phyloP scores from a whole-genome alignment of 2,797 vertebrate species.

The Lindbergichthys nudifrons region DNA sequence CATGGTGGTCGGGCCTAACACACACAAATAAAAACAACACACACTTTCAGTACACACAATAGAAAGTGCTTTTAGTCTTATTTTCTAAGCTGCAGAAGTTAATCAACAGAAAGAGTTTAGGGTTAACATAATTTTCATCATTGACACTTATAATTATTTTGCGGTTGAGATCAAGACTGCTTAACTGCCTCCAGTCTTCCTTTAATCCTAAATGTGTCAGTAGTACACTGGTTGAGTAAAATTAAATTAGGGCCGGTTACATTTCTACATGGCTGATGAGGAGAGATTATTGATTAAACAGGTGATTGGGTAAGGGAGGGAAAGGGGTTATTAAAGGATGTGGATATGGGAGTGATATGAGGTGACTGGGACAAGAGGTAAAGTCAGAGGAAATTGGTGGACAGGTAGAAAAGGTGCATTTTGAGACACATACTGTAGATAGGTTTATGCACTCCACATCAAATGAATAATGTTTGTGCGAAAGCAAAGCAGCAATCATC shows the following conservation, averaged over 20 bases:
- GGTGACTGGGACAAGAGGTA: background rate
- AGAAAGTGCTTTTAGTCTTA: background rate
- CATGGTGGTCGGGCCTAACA: background rate
- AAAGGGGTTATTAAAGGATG: background rate
- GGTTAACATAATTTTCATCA: no score
- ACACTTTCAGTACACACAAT: background rate
- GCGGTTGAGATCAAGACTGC: background rate
- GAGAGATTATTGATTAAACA: background rate
- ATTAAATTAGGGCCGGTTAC: no score
- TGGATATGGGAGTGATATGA: background rate
- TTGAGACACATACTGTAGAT: background rate
- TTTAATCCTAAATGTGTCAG: background rate
- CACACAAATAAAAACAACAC: constrained; percentile 20
- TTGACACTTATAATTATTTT: background rate
- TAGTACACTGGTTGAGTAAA: no score
- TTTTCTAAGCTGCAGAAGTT: background rate
- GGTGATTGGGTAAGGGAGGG: background rate
- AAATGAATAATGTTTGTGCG: background rate
- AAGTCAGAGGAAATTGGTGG: background rate
- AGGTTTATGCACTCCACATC: background rate
- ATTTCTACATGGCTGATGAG: background rate
- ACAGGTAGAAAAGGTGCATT: background rate
- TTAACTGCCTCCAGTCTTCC: background rate
- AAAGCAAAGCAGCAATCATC: background rate
- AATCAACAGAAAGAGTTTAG: background rate